These are phyloP conservation scores for Acanthopagrus latus DNA, from an alignment of 2,797 vertebrate species.

Conservation along the genomic window DNA sequence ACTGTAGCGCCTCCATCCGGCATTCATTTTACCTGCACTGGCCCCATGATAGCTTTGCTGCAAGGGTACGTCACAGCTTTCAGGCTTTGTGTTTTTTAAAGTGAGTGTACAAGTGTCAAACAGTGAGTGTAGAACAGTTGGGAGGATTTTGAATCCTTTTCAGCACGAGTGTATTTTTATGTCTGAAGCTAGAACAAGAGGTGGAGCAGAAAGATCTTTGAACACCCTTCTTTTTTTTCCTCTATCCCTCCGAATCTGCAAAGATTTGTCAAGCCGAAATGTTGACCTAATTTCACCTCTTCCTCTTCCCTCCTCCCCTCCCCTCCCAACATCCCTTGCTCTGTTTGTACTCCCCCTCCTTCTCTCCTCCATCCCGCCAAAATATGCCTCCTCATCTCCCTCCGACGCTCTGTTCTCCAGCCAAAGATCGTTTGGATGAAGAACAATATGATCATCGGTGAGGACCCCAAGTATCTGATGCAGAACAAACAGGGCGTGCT, in stretches of 20 bases:
- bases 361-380: slow-evolving; percentile 1
- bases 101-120: slow-evolving; percentile 51
- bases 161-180: slow-evolving; percentile 57
- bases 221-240: slow-evolving; percentile 44
- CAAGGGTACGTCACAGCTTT: slow-evolving; percentile 16
- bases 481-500: slow-evolving; percentile 92
- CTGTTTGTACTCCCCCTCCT: slow-evolving; percentile 24
- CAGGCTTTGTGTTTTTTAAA: slow-evolving; percentile 31
- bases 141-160: slow-evolving; percentile 61
- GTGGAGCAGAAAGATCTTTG: slow-evolving; percentile 63
- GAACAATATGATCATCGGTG: slow-evolving; percentile 90
- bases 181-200: slow-evolving; percentile 67
- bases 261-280: slow-evolving; percentile 73
- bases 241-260: slow-evolving; percentile 47
- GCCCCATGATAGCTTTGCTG: slow-evolving; percentile 39
- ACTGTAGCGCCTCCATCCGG: neutral
- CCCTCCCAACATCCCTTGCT: slow-evolving; percentile 23
- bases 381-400: slow-evolving; percentile 5
- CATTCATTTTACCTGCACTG: slow-evolving; percentile 1
- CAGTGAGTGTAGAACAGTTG: slow-evolving; percentile 47
- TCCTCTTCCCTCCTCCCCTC: slow-evolving; percentile 26
- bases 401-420: slow-evolving; percentile 64
- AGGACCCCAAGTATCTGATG: slow-evolving; percentile 92
- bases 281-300: slow-evolving; percentile 73
- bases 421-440: slow-evolving; percentile 95